Evolutionary conservation across 1,140 invertebrate species (phyloP).

Genomic region (Aphelinus atriplicis): DNA sequence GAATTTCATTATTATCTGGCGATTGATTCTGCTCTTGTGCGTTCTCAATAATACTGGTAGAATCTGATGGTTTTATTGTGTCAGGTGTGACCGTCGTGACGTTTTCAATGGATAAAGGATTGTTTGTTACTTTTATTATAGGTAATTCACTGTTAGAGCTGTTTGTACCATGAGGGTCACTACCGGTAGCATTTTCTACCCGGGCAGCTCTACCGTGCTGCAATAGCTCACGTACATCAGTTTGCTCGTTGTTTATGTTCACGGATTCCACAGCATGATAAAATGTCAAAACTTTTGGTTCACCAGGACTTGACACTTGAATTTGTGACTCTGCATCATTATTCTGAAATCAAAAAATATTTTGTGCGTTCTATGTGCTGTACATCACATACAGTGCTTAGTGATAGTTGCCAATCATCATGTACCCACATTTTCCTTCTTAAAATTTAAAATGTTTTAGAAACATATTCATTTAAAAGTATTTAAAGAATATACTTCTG

Average conservation of each 20-base stretch:
- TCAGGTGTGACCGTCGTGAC: neutral
- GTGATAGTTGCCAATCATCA: constrained; percentile 1
- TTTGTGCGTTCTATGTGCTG: constrained; percentile 56
- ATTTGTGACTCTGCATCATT: constrained; percentile 47
- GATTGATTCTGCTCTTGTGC: neutral
- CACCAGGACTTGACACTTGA: constrained; percentile 56
- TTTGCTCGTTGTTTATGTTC: constrained; percentile 58
- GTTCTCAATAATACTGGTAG: neutral
- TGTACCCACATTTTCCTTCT: no score
- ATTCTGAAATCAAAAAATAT: constrained; percentile 62
- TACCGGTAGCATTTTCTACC: constrained; percentile 56
- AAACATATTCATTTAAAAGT: no score
- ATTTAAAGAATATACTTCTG: no score
- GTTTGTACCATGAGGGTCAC: constrained; percentile 50
- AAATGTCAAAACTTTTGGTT: constrained; percentile 59
- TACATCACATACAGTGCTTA: constrained; percentile 52
- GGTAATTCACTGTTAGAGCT: constrained; percentile 51
- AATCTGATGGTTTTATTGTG: neutral
- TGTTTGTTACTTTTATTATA: constrained; percentile 20
- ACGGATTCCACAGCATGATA: constrained; percentile 62
- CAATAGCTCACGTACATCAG: constrained; percentile 43
- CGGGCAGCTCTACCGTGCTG: constrained; percentile 44
- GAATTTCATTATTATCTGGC: neutral
- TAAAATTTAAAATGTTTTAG: no score
- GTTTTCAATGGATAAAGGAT: constrained; percentile 2